Percentiles rank a stretch among this genome's conserved stretches.
Conservation (phyloP, 1,140 invertebrate species). For the Drosophila arizonae region DNA sequence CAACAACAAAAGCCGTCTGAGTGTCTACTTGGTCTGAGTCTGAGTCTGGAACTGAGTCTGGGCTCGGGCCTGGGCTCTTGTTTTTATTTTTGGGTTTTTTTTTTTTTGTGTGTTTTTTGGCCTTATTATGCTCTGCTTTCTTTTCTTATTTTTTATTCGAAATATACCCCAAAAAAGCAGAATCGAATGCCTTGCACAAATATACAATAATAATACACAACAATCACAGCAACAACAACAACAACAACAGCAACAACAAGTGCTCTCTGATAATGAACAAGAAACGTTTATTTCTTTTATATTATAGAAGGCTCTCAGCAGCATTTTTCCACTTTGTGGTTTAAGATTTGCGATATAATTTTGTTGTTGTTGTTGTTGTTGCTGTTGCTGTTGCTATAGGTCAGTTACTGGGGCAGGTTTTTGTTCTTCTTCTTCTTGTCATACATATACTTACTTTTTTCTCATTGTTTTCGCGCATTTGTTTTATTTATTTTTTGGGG, state of each 20-base stretch:
- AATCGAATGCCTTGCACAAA: conserved; percentile 67
- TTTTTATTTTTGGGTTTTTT: conserved; percentile 21
- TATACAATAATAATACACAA: conserved; percentile 50
- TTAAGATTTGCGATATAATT: conserved; percentile 38
- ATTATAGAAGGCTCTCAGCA: conserved; percentile 52
- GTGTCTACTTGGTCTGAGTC: conserved; percentile 72
- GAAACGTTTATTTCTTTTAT: conserved; percentile 42
- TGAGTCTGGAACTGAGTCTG: conserved; percentile 53
- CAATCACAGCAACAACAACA: conserved; percentile 3
- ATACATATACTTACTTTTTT: conserved; percentile 9
- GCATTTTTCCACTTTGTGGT: conserved; percentile 17
- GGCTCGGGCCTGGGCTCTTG: conserved; percentile 19
- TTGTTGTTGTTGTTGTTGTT: too few species aligned
- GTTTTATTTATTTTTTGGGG: conserved; percentile 10
- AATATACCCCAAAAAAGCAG: conserved; percentile 26
- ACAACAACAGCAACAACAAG: conserved; percentile 31
- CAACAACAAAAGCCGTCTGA: conserved; percentile 71
- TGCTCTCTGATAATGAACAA: conserved; percentile 71
- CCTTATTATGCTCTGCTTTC: conserved; percentile 40
- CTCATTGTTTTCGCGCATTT: conserved; percentile 7
- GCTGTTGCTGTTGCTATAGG: conserved; percentile 51
- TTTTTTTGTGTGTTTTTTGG: conserved; percentile 33
- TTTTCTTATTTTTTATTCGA: conserved; percentile 33
- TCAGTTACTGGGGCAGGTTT: conserved; percentile 70
- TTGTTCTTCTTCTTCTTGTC: background rate